Base-by-base conservation (phyloP, 2,797 vertebrate species). In the Otus scops region DNA sequence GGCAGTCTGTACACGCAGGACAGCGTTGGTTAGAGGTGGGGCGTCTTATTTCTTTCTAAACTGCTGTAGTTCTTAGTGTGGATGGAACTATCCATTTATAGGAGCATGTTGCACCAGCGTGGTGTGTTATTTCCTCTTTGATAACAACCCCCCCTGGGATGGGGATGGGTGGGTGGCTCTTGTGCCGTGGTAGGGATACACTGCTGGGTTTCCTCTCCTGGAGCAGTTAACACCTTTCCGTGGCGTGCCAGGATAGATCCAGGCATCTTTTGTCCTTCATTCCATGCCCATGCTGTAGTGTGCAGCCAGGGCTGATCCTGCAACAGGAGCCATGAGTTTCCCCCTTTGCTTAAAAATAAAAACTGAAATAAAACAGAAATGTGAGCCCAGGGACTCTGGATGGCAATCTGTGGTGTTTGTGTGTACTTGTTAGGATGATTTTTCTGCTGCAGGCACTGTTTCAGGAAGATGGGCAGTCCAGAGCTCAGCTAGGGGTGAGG, bases 1-100 rank as follows among this genome's bases (percentile, higher is more conserved):
- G 36, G 16, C 30, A 13, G 13, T 20, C 21, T 36, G 71, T 14
- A 7, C 38, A 0, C 0, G 2, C 0, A 3, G 39, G 28, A 36
- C 16, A 4, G 81, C 1, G 20, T 7, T 68, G 74, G 28, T 13
- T 19, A 5, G 59, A 74, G n/a, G 18, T n/a, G 34, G n/a, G 41
- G 9, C 16, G 23, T 21, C 22, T 57, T 1, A 4, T 36, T 69
- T 74, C 36, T 19, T 4, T 15, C 39, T 28, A 14, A 69, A 3
- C 48, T 17, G 1, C 3, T 18, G 26, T 3, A 39, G 43, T 16
- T 71, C 34, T 68, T 34, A 17, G 71, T 3, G 32, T 39, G 47
- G 45, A 5, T 41, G 56, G 47, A 45, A 38, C 8, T 15, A 4
- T 1, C 26, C 64, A 48, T 48, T 4, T 22, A 2, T 1, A 57